These are phyloP conservation scores for Eupithecia abbreviata DNA, from an alignment of 2,888 invertebrate genomes.

Conservation along the genomic window DNA sequence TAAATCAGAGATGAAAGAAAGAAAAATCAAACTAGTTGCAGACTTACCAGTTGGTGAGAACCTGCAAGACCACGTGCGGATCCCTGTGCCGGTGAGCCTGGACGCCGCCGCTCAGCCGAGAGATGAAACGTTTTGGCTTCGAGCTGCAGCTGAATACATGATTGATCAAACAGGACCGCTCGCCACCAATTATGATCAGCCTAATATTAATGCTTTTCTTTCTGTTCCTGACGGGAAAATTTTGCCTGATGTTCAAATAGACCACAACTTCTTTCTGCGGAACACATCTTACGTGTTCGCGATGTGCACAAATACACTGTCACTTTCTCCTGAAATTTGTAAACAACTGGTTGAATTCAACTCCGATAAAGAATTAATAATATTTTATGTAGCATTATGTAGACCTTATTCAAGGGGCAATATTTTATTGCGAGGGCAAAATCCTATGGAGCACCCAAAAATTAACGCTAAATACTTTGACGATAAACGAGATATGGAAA, in stretches of 20 bases:
- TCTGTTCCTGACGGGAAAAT: slow-evolving; percentile 62
- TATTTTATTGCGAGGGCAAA: slow-evolving; percentile 61
- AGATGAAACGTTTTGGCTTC: slow-evolving; percentile 65
- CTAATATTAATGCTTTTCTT: slow-evolving; percentile 74
- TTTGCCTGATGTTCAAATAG: slow-evolving; percentile 74
- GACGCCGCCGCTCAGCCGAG: slow-evolving; percentile 63
- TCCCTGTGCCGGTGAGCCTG: slow-evolving; percentile 70
- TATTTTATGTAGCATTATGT: slow-evolving; percentile 71
- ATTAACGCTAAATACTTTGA: slow-evolving; percentile 73
- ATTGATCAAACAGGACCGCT: slow-evolving; percentile 71
- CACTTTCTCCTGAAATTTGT: slow-evolving; percentile 67
- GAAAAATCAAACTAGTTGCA: slow-evolving; percentile 59
- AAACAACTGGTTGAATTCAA: slow-evolving; percentile 68
- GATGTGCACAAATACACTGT: slow-evolving; percentile 64
- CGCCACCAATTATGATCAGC: slow-evolving; percentile 73
- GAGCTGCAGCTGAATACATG: slow-evolving; percentile 71
- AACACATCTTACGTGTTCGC: slow-evolving; percentile 67
- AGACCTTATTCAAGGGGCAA: slow-evolving; percentile 70
- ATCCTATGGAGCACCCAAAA: slow-evolving; percentile 66
- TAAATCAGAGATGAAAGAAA: slow-evolving; percentile 58
- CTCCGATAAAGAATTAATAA: slow-evolving; percentile 66
- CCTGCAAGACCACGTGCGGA: slow-evolving; percentile 77
- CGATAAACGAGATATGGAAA: slow-evolving; percentile 66
- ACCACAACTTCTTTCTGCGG: slow-evolving; percentile 74
- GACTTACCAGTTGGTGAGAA: slow-evolving; percentile 75